A percentile compares a stretch with the other conserved stretches of the same genome.
Conservation (phyloP, 2,888 invertebrate genomes). For the Temnothorax unifasciatus region DNA sequence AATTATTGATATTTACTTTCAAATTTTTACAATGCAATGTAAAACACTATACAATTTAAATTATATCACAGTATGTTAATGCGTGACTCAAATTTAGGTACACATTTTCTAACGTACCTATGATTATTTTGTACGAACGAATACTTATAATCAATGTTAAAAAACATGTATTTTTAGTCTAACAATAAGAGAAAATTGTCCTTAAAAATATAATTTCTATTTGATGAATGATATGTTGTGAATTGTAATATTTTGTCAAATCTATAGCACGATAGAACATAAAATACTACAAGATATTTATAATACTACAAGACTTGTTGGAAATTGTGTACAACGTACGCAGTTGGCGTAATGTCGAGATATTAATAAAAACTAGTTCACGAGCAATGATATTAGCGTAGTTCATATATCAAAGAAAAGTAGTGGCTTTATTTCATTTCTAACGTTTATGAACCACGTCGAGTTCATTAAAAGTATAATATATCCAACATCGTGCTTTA, state of each 20-base stretch:
- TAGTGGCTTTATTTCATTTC: conserved; percentile 54
- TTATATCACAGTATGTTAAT: neutral
- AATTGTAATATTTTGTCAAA: neutral
- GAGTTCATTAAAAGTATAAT: conserved; percentile 59
- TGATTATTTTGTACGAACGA: neutral
- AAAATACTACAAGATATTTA: neutral
- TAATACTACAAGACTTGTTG: conserved; percentile 6
- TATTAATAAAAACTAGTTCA: conserved; percentile 48
- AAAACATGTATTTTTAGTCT: neutral
- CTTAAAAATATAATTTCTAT: neutral
- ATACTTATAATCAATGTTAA: neutral
- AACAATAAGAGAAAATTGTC: neutral
- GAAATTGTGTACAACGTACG: conserved; percentile 16
- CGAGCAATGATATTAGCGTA: conserved; percentile 38
- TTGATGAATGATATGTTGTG: neutral
- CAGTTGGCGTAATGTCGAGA: conserved; percentile 10
- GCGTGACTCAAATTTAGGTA: neutral
- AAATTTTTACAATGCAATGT: neutral
- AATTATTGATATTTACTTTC: neutral
- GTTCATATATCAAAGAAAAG: conserved; percentile 46
- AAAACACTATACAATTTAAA: conserved; percentile 13
- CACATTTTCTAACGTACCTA: neutral
- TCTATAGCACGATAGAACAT: neutral
- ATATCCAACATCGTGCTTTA: conserved; percentile 51
- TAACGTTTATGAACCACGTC: conserved; percentile 56